Base-by-base conservation (phyloP, 1,140 invertebrate genomes). In the Cyclina sinensis region DNA sequence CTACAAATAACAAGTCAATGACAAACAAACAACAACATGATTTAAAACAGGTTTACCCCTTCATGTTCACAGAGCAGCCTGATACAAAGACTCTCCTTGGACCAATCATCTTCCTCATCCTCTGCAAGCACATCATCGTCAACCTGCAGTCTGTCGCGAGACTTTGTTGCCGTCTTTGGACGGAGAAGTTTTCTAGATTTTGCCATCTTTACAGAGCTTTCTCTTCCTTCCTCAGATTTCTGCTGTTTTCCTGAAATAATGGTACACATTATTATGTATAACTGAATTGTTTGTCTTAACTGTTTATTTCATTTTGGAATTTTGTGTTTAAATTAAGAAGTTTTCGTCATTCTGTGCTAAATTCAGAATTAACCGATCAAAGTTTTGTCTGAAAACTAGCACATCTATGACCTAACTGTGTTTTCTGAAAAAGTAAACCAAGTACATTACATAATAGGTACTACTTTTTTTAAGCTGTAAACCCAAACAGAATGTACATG, bases 51-150 rank as follows among this genome's bases (percentile, higher is more conserved):
- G 57, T 84, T 65, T 68, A 93, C 93, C 90, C 91, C 85, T 84
- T 94, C 93, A 91, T 93, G 86, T 91, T 94, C 94, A 93, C 94
- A 94, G 51, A 94, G 79, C 11, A 93, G 37, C 68, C 88, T 88
- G 24, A 94, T 86, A 91, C 93, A 93, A 51, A 94, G 92, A 39
- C 73, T 89, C 48, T 94, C 93, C 62, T 83, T 90, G 30, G 90
- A 89, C 92, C 93, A 92, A 62, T 86, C 89, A 27, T 93, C 91
- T 14, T 85, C 86, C 32, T 92, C 91, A 30, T 91, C 87, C 9
- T 89, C 81, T 43, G 54, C 51, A 39, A 86, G n/a, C 3, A 65
- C 73, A 43, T 46, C 57, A n/a, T 74, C 70, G 30, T 86, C 84
- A 16, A 86, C 43, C 73, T 86, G 73, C 12, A 78, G 57, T 57